Conservation (phyloP, 1,140 invertebrate species). For the Pristionchus pacificus region DNA sequence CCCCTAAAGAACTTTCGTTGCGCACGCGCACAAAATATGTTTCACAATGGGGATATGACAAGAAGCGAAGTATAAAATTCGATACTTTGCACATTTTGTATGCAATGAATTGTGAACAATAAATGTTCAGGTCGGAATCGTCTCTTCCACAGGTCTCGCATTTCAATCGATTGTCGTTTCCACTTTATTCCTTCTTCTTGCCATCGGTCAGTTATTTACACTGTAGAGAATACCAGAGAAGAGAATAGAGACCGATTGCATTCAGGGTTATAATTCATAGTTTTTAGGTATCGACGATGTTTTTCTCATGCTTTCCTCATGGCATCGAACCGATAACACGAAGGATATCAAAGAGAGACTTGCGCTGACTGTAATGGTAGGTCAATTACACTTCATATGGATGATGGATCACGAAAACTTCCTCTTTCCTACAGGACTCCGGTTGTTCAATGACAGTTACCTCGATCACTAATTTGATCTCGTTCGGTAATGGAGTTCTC, state of each 20-base stretch:
- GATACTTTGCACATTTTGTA: too few species aligned
- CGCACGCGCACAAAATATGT: too few species aligned
- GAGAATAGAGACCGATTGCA: too few species aligned
- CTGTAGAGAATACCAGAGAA: too few species aligned
- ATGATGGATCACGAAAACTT: too few species aligned
- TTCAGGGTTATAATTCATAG: not conserved
- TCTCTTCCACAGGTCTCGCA: slow-evolving; percentile 31
- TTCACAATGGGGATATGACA: too few species aligned
- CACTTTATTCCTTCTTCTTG: slow-evolving; percentile 42
- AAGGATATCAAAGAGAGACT: slow-evolving; percentile 77
- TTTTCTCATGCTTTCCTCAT: slow-evolving; percentile 73
- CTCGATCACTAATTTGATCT: slow-evolving; percentile 68
- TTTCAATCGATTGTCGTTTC: slow-evolving; percentile 36
- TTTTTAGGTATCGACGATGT: slow-evolving; percentile 34
- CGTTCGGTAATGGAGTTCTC: slow-evolving; percentile 88
- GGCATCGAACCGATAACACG: slow-evolving; percentile 75
- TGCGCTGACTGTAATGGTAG: slow-evolving; percentile 70
- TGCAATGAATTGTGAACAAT: too few species aligned
- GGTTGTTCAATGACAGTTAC: slow-evolving; percentile 94
- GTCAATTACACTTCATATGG: too few species aligned
- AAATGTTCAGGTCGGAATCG: slow-evolving; percentile 21
- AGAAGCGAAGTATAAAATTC: too few species aligned
- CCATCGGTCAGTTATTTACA: slow-evolving; percentile 31
- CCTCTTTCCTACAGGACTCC: slow-evolving; percentile 70
- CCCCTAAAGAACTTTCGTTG: too few species aligned